A percentile compares a stretch with the other conserved stretches of the same genome.
These are phyloP conservation scores for Carterocephalus palaemon DNA, from an alignment of 2,888 invertebrate species.

Conservation along the genomic window DNA sequence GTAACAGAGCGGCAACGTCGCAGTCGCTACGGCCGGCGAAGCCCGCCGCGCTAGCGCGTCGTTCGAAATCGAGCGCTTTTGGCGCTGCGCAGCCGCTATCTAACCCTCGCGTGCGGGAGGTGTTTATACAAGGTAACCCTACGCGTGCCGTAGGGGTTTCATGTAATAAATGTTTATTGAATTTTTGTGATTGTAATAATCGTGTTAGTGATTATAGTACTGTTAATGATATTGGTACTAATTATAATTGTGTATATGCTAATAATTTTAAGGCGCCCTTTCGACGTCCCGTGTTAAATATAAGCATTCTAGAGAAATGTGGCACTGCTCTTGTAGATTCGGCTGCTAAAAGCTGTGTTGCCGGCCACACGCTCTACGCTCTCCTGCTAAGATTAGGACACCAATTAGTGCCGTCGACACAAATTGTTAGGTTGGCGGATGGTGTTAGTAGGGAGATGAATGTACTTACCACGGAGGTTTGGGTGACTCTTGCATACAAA, in stretches of 20 bases:
- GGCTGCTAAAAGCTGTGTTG: constrained; percentile 9
- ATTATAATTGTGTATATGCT: neutral
- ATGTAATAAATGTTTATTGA: no score
- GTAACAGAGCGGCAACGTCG: neutral
- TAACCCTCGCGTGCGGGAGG: neutral
- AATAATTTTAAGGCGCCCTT: neutral
- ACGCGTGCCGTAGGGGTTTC: neutral
- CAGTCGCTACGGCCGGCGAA: no score
- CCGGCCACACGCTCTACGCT: constrained; percentile 8
- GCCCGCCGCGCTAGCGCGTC: no score
- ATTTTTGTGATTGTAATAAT: no score
- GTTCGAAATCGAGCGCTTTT: no score
- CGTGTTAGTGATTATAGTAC: neutral
- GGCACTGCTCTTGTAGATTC: constrained; percentile 5
- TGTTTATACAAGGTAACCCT: neutral
- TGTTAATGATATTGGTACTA: no score
- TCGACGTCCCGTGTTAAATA: neutral
- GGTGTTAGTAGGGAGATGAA: constrained; percentile 3
- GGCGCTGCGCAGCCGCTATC: no score
- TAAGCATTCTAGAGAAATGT: neutral
- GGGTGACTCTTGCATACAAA: neutral
- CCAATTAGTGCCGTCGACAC: neutral
- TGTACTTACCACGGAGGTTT: constrained; percentile 1
- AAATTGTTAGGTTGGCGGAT: constrained; percentile 5
- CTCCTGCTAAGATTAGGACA: constrained; percentile 4